Evolutionary conservation across 2,113 vertebrate species (phyloP), one percentile per base, ranked within the genome.

Genomic region (Mesitornis unicolor): DNA sequence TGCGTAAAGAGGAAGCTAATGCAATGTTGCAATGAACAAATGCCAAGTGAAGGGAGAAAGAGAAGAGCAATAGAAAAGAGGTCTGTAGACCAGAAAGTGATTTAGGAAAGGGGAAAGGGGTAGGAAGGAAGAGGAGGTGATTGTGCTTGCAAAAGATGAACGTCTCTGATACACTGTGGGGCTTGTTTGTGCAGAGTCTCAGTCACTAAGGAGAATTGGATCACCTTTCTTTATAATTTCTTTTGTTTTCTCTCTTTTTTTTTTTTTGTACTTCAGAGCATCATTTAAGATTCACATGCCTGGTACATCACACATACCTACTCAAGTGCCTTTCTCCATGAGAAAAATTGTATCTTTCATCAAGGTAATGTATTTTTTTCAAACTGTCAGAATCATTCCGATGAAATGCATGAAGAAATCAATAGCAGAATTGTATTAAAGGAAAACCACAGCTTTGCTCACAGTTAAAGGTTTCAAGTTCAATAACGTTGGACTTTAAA

Each of bases 341-440:
- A 85, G 85, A 97, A 95, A 93, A 87, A 93, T 91, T 89, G 86
- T 93, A 38, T 91, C 92, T 96, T 97, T 96, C 85, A 87, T 96
- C 93, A 95, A 69, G 90, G 43, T 94, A 94, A 95, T 97, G 92
- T 90, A 84, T 80, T 96, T 97, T 87, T 96, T 97, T 94, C 5
- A 54, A 97, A 83, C 94, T 97, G 91, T 94, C 90, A 88, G 89
- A 96, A 96, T 96, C 94, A 91, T 95, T 97, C 87, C 10, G 77
- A 96, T 96, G 89, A 95, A 95, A 95, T 87, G 79, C 81, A 95
- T 93, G 95, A 91, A 80, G 91, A 96, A 97, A 96, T 95, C 87
- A 96, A 95, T 96, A 95, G 87, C 77, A 97, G 94, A 96, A 90
- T 96, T 95, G 84, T 95, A 92, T 97, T 97, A 96, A 97, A 95